Base-by-base conservation (phyloP, 1,140 invertebrate species). In the Brachionus rubens region DNA sequence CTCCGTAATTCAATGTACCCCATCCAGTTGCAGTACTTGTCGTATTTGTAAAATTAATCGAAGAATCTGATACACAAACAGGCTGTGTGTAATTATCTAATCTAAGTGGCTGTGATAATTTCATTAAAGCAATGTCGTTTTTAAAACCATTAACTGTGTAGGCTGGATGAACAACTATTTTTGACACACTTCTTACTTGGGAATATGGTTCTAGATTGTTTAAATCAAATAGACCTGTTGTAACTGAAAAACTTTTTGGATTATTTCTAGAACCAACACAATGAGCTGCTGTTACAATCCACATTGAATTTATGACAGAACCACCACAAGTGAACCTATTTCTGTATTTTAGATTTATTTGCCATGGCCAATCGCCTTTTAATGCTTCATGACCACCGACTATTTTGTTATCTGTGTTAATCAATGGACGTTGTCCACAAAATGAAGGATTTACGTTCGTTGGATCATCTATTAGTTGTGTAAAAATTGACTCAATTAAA, bases 281-380 rank as follows among this genome's bases (percentile, higher is more conserved):
- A 80, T 90, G 90, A 1, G 88, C 89, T 1, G 90, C 90, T 0
- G 90, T 90, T n/a, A 90, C 50, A 0, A 90, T 84, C 79, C 89
- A 90, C n/a, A 87, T 82, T 43, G 85, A 84, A 76, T 84, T 87
- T 46, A 89, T 86, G 2, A 90, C 79, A 10, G 84, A 86, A 36
- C 89, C 90, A n/a, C 88, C 67, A 33, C 67, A 70, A 16, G 46
- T 19, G 21, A 70, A 50, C 24, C 41, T 9, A 14, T 16, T 12
- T 30, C 19, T 7, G 26, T 33, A 30, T 26, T 70, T 26, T 3
- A 70, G 7, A 3, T n/a, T 7, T 16, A 70, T 41, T 43, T 43
- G 36, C 67, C 67, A 70, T 14, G 40, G 40, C 67, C 67, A 70
- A 19, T 70, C 67, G 19, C 26, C 43, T 50, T 10, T 2, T 10